Conservation (phyloP, 1,140 invertebrate species). For the Aphelinus atriplicis region DNA sequence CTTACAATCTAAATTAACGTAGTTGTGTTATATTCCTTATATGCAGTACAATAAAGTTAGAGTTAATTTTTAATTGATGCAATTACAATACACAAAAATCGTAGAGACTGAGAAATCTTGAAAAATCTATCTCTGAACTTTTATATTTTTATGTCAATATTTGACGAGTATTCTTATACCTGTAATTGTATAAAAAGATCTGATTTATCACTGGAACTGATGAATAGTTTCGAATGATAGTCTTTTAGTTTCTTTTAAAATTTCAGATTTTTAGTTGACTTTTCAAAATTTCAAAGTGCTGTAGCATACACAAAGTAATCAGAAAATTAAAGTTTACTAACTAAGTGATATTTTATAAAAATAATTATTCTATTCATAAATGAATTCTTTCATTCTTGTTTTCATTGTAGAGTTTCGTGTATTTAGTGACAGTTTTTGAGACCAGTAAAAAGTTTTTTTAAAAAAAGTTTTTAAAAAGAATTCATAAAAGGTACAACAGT, state of each 20-base stretch:
- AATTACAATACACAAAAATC: constrained; percentile 27
- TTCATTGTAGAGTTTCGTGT: too few relatives aligned
- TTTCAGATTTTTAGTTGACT: constrained; percentile 8
- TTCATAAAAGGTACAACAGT: background rate
- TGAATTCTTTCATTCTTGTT: too few relatives aligned
- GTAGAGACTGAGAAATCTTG: constrained; percentile 35
- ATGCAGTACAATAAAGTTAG: constrained; percentile 20
- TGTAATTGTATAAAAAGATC: too few relatives aligned
- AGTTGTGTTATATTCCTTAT: constrained; percentile 27
- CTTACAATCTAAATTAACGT: constrained; percentile 32
- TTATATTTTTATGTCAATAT: constrained; percentile 2
- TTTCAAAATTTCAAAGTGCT: constrained; percentile 39
- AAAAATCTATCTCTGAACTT: constrained; percentile 23
- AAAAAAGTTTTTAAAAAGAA: constrained; percentile 19
- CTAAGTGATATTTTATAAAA: constrained; percentile 21
- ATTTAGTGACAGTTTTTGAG: background rate
- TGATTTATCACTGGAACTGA: background rate
- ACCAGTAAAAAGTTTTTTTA: constrained; percentile 9
- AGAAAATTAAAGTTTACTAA: constrained; percentile 28
- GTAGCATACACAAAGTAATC: background rate
- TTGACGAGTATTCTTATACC: too few relatives aligned
- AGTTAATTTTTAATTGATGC: constrained; percentile 30
- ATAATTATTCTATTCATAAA: background rate
- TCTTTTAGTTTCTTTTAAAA: constrained; percentile 1
- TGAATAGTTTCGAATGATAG: constrained; percentile 7